Conservation (phyloP, 1,140 invertebrate genomes). For the Dreissena rostriformis region DNA sequence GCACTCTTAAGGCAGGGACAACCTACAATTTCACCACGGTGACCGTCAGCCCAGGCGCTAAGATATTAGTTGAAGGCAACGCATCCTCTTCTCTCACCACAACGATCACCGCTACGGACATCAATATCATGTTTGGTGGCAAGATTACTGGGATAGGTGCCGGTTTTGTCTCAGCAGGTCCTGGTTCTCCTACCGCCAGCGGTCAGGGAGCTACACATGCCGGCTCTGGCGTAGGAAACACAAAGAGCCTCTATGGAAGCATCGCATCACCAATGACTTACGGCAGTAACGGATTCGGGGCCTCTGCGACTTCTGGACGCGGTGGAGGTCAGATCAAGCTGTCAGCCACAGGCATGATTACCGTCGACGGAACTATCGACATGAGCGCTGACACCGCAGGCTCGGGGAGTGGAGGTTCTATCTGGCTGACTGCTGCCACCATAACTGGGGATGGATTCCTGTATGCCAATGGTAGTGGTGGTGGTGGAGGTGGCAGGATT, state of each 20-base stretch:
- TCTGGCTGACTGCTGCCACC: slow-evolving; percentile 53
- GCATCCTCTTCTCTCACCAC: slow-evolving; percentile 58
- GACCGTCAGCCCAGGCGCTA: slow-evolving; percentile 62
- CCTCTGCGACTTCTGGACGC: slow-evolving; percentile 48
- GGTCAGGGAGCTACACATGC: slow-evolving; percentile 63
- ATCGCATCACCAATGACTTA: slow-evolving; percentile 62
- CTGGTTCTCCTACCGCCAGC: slow-evolving; percentile 52
- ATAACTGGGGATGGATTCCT: slow-evolving; percentile 62
- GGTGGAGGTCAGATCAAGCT: slow-evolving; percentile 72
- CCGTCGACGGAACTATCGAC: slow-evolving; percentile 68
- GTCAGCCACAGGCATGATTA: slow-evolving; percentile 18
- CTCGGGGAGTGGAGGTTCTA: slow-evolving; percentile 64
- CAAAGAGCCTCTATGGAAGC: slow-evolving; percentile 60
- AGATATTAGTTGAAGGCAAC: slow-evolving; percentile 63
- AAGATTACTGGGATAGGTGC: slow-evolving; percentile 61
- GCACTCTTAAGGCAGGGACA: slow-evolving; percentile 55
- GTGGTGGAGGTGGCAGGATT: slow-evolving; percentile 69
- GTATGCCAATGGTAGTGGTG: slow-evolving; percentile 60
- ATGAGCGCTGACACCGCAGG: slow-evolving; percentile 65
- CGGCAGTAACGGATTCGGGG: slow-evolving; percentile 70
- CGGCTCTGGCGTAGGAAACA: slow-evolving; percentile 62
- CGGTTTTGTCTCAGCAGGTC: slow-evolving; percentile 59
- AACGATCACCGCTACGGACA: slow-evolving; percentile 59
- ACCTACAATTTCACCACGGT: slow-evolving; percentile 57
- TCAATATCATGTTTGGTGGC: slow-evolving; percentile 63